Evolutionary conservation across 2,113 vertebrate species (phyloP), one percentile per base, ranked within the genome.

Genomic region (Myrmecobius fasciatus): DNA sequence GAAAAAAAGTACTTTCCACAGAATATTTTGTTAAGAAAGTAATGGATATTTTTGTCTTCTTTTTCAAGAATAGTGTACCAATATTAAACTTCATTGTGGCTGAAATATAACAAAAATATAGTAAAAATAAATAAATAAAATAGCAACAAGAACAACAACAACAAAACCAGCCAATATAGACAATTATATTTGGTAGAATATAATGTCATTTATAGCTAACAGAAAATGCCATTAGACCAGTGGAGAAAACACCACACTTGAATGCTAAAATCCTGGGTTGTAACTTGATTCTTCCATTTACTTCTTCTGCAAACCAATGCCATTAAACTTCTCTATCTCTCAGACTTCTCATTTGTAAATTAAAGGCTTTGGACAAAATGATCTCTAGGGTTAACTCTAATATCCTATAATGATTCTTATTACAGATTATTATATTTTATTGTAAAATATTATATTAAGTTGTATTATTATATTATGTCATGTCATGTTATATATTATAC

Each of bases 41-140:
- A 25, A 53, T 46, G 92, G 20, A 0, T 0, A 26, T 31, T 22
- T 0, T 1, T 6, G 3, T 0, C 54, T 7, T 93, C 28, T 93
- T 75, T 49, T 67, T 52, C 25, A 92, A 47, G 14, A 92, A 3
- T 46, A 2, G 53, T 91, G 2, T 46, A 36, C 0, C 91, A 89
- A 2, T 56, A 25, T 91, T 60, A 89, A 92, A 96, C 51, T 91
- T 89, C 90, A 20, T 46, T 91, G 1, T 24, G 53, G 31, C 12
- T 52, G 8, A 92, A 22, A 93, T 67, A 94, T 8, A n/a, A 24
- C 49, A 88, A 48, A 92, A 89, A 90, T 11, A 83, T 11, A 83
- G 0, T 28, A 60, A 88, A 94, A 91, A 3, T 93, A 60, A 94
- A 53, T 28, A 91, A 51, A 51, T 51, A 51, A 51, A 51, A 51